A percentile compares a stretch with the other conserved stretches of the same genome.
Evolutionary conservation across 2,888 invertebrate species (phyloP).

Genomic region (Octonoba sinensis): DNA sequence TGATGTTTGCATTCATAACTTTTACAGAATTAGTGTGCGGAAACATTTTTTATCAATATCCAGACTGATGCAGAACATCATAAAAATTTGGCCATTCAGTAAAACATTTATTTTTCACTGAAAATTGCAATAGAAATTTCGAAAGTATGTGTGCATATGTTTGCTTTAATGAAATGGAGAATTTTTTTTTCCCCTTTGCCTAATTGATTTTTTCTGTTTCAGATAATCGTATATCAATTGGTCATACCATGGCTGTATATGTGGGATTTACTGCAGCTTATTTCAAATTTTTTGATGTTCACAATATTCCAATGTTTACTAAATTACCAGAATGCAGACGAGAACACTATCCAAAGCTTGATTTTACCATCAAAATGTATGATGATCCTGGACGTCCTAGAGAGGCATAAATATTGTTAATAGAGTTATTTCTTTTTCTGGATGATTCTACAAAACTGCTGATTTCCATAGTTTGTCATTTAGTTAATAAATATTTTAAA

Average conservation of each 20-base stretch:
- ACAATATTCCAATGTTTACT: neutral
- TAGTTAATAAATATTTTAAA: conserved; percentile 6
- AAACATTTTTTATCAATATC: too few relatives aligned
- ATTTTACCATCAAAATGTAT: conserved; percentile 29
- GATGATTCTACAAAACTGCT: too few relatives aligned
- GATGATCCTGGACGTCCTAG: conserved; percentile 47
- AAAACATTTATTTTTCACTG: neutral
- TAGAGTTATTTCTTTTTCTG: too few relatives aligned
- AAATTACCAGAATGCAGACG: neutral
- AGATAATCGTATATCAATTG: conserved; percentile 16
- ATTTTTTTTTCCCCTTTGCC: neutral
- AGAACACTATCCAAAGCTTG: neutral
- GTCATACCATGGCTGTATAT: conserved; percentile 17
- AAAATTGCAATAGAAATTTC: neutral
- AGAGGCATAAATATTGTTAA: conserved; percentile 3
- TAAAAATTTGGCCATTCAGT: neutral
- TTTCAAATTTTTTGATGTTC: conserved; percentile 15
- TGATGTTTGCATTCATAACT: too few relatives aligned
- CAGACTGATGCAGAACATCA: neutral
- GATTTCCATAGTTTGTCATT: neutral
- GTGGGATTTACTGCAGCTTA: conserved; percentile 3
- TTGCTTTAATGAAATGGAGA: too few relatives aligned
- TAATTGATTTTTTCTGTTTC: conserved; percentile 11
- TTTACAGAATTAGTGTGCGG: too few relatives aligned
- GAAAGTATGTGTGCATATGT: neutral